Percentiles rank a stretch among this genome's conserved stretches.
Conservation (phyloP, 2,888 invertebrate genomes). For the Cryptocephalus moraei region DNA sequence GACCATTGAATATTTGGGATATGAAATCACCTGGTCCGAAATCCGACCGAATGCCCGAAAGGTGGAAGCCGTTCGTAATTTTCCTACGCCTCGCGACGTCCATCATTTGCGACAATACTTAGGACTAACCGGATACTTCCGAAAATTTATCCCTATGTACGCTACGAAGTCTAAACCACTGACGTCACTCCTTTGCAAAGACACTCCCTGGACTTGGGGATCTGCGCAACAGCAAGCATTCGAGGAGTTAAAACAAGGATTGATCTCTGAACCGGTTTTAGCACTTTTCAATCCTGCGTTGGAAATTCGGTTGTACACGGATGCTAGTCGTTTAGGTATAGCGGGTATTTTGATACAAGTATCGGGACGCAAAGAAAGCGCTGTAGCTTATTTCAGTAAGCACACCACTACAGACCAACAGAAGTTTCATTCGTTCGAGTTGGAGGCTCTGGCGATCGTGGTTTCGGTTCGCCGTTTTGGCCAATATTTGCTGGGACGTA, state of each 20-base stretch:
- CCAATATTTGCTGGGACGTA: constrained; percentile 22
- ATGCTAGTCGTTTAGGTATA: constrained; percentile 18
- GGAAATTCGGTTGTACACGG: constrained; percentile 22
- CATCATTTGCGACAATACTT: constrained; percentile 2
- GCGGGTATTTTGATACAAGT: constrained; percentile 21
- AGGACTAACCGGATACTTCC: constrained; percentile 14
- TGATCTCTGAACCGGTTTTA: constrained; percentile 9
- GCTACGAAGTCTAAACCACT: constrained; percentile 13
- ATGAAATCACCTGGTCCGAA: not conserved
- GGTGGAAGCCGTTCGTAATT: not conserved
- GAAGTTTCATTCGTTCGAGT: constrained; percentile 27
- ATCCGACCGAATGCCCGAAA: not conserved
- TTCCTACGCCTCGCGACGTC: constrained; percentile 2
- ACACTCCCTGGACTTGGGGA: not conserved
- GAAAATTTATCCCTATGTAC: constrained; percentile 16
- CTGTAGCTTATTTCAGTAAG: constrained; percentile 25
- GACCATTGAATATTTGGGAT: not conserved
- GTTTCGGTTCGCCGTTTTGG: constrained; percentile 24
- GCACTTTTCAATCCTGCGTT: constrained; percentile 12
- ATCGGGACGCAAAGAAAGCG: constrained; percentile 10
- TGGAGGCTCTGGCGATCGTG: constrained; percentile 29
- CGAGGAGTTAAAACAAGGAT: not conserved
- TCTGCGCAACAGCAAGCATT: constrained; percentile 1
- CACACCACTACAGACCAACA: constrained; percentile 24
- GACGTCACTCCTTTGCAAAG: constrained; percentile 10